Conservation (phyloP, 2,113 vertebrate species). For the Actinemys pallida region DNA sequence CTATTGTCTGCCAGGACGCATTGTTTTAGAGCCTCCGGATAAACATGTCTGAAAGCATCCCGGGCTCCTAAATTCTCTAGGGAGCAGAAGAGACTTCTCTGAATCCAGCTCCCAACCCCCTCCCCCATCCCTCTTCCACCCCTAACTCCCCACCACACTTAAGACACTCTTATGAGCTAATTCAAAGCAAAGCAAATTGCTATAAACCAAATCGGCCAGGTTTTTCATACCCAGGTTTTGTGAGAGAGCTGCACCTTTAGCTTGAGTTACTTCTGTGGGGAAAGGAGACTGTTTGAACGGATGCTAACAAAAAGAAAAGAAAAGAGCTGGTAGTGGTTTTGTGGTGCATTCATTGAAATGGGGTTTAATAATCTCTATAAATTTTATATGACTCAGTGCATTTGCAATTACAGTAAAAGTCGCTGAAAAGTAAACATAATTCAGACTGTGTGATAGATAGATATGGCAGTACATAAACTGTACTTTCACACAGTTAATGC, state of each 20-base stretch:
- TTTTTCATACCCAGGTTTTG: background rate
- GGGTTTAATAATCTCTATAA: background rate
- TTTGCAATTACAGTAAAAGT: background rate
- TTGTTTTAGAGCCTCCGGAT: conserved; percentile 84
- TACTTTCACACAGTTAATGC: background rate
- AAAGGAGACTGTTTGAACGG: background rate
- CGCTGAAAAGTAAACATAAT: background rate
- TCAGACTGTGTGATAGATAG: too few species aligned
- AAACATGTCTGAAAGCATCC: conserved; percentile 66
- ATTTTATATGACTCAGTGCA: background rate
- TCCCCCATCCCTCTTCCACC: background rate
- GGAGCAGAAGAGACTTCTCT: conserved; percentile 10
- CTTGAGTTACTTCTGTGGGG: background rate
- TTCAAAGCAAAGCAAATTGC: background rate
- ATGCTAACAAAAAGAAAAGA: rapidly evolving
- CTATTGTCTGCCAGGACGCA: conserved; percentile 83
- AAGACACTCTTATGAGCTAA: background rate
- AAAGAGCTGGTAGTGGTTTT: background rate
- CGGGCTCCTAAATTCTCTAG: conserved; percentile 38
- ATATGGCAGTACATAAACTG: too few species aligned
- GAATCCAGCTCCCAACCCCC: background rate
- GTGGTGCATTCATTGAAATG: background rate
- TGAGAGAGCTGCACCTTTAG: background rate
- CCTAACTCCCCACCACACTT: background rate
- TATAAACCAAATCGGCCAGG: background rate